These are phyloP conservation scores for Ophioninae sp. DNA, from an alignment of 2,888 invertebrate species.

Conservation along the genomic window DNA sequence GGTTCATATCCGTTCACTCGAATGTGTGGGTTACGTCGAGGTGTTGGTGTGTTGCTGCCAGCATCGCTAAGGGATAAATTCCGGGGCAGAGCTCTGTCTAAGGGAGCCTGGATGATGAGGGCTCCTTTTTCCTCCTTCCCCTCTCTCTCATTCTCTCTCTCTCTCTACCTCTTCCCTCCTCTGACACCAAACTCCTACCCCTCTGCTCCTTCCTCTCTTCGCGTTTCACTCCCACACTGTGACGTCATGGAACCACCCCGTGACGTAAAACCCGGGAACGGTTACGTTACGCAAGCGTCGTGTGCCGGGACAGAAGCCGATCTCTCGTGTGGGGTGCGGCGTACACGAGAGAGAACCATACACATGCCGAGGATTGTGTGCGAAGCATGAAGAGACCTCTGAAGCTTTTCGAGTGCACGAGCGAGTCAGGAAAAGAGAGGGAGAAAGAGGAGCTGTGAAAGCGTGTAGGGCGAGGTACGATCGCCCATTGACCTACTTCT, in stretches of 20 bases:
- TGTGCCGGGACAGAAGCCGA: slow-evolving; percentile 51
- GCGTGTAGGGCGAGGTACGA: slow-evolving; percentile 71
- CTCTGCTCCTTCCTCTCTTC: slow-evolving; percentile 7
- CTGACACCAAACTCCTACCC: not conserved
- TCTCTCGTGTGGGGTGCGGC: slow-evolving; percentile 35
- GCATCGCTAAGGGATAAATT: slow-evolving; percentile 55
- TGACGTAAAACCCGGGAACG: slow-evolving; percentile 77
- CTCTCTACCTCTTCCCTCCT: not conserved
- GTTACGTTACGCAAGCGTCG: slow-evolving; percentile 77
- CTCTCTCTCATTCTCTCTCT: slow-evolving; percentile 36
- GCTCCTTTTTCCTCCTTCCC: slow-evolving; percentile 13
- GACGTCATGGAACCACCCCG: slow-evolving; percentile 74
- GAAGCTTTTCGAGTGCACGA: slow-evolving; percentile 25
- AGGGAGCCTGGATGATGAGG: slow-evolving; percentile 32
- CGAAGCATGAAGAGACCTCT: slow-evolving; percentile 31
- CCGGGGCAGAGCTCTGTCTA: slow-evolving; percentile 49
- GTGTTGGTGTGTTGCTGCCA: slow-evolving; percentile 48
- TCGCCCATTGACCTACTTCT: slow-evolving; percentile 78
- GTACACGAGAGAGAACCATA: slow-evolving; percentile 6
- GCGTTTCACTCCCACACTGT: slow-evolving; percentile 55
- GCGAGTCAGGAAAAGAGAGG: slow-evolving; percentile 23
- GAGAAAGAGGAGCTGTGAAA: slow-evolving; percentile 16
- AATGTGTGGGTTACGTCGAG: slow-evolving; percentile 15
- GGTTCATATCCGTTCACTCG: slow-evolving; percentile 43
- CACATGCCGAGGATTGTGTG: slow-evolving; percentile 22